Base-by-base conservation (phyloP, 2,888 invertebrate genomes). In the Ellobium chinense region DNA sequence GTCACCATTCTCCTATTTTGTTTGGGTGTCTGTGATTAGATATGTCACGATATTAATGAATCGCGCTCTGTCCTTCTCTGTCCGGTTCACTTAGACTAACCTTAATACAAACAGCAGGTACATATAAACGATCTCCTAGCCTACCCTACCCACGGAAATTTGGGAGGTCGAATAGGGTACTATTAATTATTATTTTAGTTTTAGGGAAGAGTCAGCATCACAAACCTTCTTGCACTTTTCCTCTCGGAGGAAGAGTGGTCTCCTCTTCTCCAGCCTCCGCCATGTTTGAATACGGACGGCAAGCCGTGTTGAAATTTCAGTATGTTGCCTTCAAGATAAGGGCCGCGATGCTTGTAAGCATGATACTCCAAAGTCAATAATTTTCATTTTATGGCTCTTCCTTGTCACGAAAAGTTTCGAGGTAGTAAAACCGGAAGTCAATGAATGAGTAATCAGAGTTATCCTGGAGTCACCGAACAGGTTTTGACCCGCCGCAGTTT, bases 201-300 rank as follows among this genome's bases (percentile, higher is more conserved):
- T n/a, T n/a, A n/a, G n/a, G n/a, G n/a, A n/a, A n/a, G n/a, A n/a
- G n/a, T n/a, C n/a, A n/a, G n/a, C n/a, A n/a, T n/a, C 9, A 68
- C 24, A 39, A 31, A 86, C 87, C 87, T 85, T 85, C 68, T 75
- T 86, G 80, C 5, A 88, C 88, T 85, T 86, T 88, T 63, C 88
- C 88, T 70, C 84, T 82, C n/a, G 83, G 82, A 58, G 88, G 88
- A 73, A 85, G 80, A 34, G 84, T 60, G 1, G 36, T 63, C 1
- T 68, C 80, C n/a, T 39, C 80, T 14, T 68, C 79, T 46, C 37
- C 39, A 29, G 78, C 70, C 39, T 77, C 78, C 29, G 78, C 78
- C 78, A 78, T 78, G 46, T 18, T 18, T 18, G 7, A 46, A n/a
- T 7, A 18, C 18, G 18, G 18, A 46, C 18, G 7, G 18, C 46